Conservation (phyloP, 92 coral and sea anemone genomes). For the Paragorgia papillata region DNA sequence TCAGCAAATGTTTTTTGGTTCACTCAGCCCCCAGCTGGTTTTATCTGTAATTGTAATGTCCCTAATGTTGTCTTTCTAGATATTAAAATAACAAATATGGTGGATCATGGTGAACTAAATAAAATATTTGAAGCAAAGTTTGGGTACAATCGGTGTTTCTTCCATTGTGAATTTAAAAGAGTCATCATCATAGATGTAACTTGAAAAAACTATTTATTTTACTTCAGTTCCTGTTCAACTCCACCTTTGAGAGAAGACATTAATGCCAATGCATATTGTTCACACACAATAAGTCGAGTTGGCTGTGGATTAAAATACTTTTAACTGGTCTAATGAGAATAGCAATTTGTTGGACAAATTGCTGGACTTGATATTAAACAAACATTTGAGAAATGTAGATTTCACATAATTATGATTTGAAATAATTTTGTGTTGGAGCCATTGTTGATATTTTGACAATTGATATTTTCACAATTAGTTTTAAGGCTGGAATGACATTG, state of each 20-base stretch:
- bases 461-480: no score
- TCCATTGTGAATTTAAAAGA: conserved; percentile 7
- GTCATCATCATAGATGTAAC: conserved; percentile 27
- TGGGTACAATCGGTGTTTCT: conserved; percentile 13
- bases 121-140: conserved; percentile 1
- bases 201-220: background rate
- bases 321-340: background rate
- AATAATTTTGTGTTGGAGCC: background rate
- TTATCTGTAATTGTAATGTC: no score
- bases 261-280: background rate
- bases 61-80: conserved; percentile 6
- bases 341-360: background rate
- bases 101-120: conserved; percentile 15
- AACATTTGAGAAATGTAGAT: background rate
- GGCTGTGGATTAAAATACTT: background rate
- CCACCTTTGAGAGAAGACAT: background rate
- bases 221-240: background rate
- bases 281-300: background rate
- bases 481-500: background rate
- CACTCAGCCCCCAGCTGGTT: no score
- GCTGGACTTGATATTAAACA: background rate
- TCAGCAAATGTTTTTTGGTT: no score
- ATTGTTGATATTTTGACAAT: background rate
- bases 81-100: conserved; percentile 17
- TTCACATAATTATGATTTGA: background rate